Evolutionary conservation across 2,113 vertebrate genomes (phyloP).

Genomic region (Eurystomus gularis): DNA sequence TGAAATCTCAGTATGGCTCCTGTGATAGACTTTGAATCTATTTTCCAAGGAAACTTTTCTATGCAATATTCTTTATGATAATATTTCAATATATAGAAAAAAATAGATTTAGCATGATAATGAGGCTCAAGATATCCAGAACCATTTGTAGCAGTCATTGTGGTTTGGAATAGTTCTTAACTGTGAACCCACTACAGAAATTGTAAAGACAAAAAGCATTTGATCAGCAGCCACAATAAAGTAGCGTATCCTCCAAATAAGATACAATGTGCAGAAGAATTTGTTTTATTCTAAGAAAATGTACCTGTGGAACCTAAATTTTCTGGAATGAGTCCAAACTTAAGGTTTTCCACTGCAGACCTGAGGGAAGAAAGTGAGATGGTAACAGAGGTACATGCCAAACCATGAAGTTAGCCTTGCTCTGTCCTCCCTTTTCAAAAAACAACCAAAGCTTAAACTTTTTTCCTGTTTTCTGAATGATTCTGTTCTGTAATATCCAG

Average conservation of each 20-base stretch:
- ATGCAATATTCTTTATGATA: neutral
- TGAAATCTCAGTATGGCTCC: neutral
- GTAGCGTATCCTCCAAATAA: neutral
- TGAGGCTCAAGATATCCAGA: neutral
- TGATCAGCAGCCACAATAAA: neutral
- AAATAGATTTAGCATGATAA: neutral
- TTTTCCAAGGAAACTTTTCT: neutral
- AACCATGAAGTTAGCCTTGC: neutral
- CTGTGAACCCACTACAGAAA: neutral
- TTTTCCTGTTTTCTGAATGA: neutral
- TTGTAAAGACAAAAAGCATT: neutral
- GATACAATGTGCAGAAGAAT: neutral
- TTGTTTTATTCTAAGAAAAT: neutral
- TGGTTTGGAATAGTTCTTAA: neutral
- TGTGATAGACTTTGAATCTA: neutral
- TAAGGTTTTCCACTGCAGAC: neutral
- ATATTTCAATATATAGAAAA: neutral
- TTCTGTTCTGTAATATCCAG: too few species aligned
- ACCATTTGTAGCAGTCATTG: neutral
- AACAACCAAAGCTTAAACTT: neutral
- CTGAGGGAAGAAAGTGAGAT: neutral
- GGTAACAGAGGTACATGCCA: rapidly evolving
- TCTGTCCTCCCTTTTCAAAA: neutral
- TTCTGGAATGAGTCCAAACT: neutral
- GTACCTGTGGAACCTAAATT: neutral